Evolutionary conservation across 2,797 vertebrate genomes (phyloP).

Genomic region (Schizothorax lantsangensis): DNA sequence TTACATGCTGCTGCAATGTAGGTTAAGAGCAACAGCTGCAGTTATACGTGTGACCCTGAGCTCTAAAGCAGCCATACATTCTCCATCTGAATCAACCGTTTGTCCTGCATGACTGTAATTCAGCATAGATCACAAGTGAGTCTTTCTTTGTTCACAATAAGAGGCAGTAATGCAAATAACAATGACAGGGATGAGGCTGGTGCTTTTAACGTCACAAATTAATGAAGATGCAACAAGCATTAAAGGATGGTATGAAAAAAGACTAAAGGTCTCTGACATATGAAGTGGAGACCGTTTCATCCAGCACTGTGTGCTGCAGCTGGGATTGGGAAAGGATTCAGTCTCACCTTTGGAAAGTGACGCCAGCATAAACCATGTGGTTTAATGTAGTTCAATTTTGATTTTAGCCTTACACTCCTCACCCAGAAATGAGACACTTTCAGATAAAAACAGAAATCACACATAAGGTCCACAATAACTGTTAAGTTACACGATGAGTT

Average conservation of each 20-base stretch:
- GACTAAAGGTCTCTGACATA: background rate
- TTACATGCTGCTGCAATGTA: slow-evolving; percentile 14
- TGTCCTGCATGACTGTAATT: slow-evolving; percentile 22
- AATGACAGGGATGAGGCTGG: slow-evolving; percentile 8
- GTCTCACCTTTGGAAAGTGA: background rate
- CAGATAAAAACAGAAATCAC: background rate
- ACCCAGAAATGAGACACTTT: background rate
- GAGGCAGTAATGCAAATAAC: slow-evolving; percentile 2
- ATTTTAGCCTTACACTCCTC: background rate
- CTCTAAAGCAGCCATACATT: slow-evolving; percentile 29
- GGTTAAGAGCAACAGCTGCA: slow-evolving; percentile 47
- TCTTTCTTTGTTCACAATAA: slow-evolving; percentile 12
- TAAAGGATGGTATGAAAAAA: background rate
- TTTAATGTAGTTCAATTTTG: background rate
- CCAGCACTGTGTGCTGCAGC: background rate
- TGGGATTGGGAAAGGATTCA: background rate
- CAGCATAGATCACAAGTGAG: slow-evolving; percentile 13
- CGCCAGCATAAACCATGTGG: background rate
- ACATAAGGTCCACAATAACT: background rate
- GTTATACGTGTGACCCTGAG: slow-evolving; percentile 31
- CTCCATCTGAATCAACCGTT: slow-evolving; percentile 31
- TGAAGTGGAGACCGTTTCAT: background rate
- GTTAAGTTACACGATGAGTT: background rate
- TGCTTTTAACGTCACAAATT: background rate
- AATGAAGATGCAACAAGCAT: background rate